These are phyloP conservation scores for Siniperca scherzeri DNA, from an alignment of 2,797 vertebrate genomes.

Conservation along the genomic window DNA sequence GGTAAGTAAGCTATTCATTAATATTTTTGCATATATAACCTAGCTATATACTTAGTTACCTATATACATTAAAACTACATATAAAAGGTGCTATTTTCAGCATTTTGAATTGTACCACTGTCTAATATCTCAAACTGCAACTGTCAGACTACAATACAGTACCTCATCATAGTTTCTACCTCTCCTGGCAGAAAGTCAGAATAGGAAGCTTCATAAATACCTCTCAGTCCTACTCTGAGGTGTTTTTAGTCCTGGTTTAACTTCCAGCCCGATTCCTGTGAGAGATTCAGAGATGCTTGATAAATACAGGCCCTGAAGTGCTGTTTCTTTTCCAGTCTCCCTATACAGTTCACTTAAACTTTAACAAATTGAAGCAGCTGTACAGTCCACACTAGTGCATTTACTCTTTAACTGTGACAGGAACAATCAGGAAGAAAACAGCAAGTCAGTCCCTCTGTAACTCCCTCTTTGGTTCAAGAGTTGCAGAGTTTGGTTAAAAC, in stretches of 20 bases:
- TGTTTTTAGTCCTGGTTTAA: constrained; percentile 1
- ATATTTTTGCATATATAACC: background rate
- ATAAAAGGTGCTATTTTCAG: background rate
- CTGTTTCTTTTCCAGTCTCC: constrained; percentile 40
- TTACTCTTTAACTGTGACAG: constrained; percentile 36
- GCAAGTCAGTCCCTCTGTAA: background rate
- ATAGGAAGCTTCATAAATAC: background rate
- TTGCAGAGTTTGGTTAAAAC: background rate
- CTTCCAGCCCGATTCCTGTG: background rate
- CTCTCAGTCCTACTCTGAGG: background rate
- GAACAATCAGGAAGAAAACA: constrained; percentile 21
- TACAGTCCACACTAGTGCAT: constrained; percentile 1
- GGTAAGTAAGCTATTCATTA: no score
- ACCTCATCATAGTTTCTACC: background rate
- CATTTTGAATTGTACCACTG: background rate
- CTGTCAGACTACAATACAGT: background rate
- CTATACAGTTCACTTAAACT: constrained; percentile 33
- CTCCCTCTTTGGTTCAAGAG: background rate
- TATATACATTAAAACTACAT: no score
- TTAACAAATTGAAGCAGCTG: constrained; percentile 48
- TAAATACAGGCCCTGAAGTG: constrained; percentile 26
- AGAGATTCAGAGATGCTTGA: background rate
- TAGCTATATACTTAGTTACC: background rate
- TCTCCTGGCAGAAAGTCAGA: background rate
- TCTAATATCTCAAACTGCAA: background rate